Base-by-base conservation (phyloP, 2,113 vertebrate genomes). In the Toxotes chatareus region DNA sequence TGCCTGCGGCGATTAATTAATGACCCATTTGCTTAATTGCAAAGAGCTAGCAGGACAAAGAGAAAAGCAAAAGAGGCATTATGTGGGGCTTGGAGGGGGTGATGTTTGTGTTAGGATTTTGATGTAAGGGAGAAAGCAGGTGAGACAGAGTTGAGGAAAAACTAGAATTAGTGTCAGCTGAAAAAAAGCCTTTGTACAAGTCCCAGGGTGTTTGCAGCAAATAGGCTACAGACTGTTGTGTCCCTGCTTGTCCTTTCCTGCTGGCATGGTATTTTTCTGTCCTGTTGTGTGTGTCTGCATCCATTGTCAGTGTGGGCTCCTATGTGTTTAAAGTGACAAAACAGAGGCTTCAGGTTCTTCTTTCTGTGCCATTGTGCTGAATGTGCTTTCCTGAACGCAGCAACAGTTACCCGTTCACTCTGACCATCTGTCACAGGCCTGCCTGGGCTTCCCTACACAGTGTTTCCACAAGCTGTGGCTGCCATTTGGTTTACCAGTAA, bases 21-120 rank as follows among this genome's bases (percentile, higher is more conserved):
- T 93, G 92, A 92, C 72, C 91, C 88, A 91, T 94, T 94, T 93
- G 91, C 76, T 88, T 93, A 93, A 94, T 93, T 93, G 92, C 89
- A 87, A 70, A 75, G 85, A 75, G 81, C 74, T 69, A 62, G 79
- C 81, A 85, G 85, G 88, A 90, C 82, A 82, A 80, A 90, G 71
- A 69, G 66, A 57, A 79, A 79, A 47, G 72, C 53, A 47, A 56
- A 82, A 32, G 83, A 83, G 78, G 68, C 68, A 47, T 67, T 69
- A 31, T 12, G 36, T 62, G 66, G 63, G 72, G 63, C 62, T 31
- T 17, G 23, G 17, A 46, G 68, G 12, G 53, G 60, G 10, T 10
- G 61, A 77, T 61, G 83, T 82, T 76, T 81, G 42, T 81, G 59
- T 76, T 42, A 11, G 19, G 56, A 53, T 73, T 80, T 56, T 40